Percentiles rank a stretch among this genome's conserved stretches.
Conservation (phyloP, 2,888 invertebrate species). For the Meganola albula region DNA sequence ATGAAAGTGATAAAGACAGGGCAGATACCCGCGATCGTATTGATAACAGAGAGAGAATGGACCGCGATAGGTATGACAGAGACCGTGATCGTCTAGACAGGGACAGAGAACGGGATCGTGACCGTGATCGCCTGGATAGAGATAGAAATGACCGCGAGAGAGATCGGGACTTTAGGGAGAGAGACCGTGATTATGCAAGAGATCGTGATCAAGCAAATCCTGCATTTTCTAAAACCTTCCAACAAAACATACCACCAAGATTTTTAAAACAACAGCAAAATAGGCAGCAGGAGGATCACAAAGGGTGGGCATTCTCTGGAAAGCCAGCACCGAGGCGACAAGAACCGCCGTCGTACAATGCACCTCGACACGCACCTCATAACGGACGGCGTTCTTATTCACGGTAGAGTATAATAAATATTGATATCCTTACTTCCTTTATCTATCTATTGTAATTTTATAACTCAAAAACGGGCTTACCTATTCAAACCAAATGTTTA, state of each 20-base stretch:
- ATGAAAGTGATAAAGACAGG: constrained; percentile 26
- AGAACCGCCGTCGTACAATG: constrained; percentile 59
- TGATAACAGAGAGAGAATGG: constrained; percentile 44
- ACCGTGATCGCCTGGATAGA: constrained; percentile 34
- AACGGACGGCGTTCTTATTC: constrained; percentile 68
- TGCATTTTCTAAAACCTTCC: constrained; percentile 85
- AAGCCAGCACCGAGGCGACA: constrained; percentile 60
- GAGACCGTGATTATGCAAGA: constrained; percentile 54
- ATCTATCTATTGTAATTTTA: too few species aligned
- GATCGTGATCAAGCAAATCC: constrained; percentile 77
- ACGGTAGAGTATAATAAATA: constrained; percentile 55
- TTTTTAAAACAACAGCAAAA: constrained; percentile 87
- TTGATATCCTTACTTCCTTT: too few species aligned
- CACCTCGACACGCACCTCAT: constrained; percentile 58
- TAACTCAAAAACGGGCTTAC: too few species aligned
- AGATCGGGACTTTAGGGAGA: constrained; percentile 44
- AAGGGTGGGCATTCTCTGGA: constrained; percentile 63
- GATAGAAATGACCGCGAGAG: constrained; percentile 45
- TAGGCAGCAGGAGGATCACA: constrained; percentile 65
- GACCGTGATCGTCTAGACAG: constrained; percentile 41
- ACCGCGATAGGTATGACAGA: constrained; percentile 36
- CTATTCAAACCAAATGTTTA: too few species aligned
- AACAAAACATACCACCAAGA: constrained; percentile 90
- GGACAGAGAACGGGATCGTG: constrained; percentile 44
- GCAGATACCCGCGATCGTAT: constrained; percentile 23